Evolutionary conservation across 92 coral and sea anemone species (phyloP).

Genomic region (Palythoa heliodiscus): DNA sequence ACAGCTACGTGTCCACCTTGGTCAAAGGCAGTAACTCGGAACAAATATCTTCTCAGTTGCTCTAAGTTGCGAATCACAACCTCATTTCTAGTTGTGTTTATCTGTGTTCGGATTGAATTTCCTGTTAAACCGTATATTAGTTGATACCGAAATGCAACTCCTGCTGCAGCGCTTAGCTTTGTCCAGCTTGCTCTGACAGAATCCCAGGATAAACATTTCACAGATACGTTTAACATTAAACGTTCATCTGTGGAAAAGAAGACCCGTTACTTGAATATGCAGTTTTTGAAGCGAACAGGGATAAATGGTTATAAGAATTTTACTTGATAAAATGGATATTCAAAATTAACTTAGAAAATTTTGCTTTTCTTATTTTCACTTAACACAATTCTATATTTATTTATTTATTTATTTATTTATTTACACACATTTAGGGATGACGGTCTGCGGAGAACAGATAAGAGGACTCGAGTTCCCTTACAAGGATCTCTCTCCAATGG

Average conservation of each 20-base stretch:
- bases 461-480: too few relatives aligned
- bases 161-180: neutral
- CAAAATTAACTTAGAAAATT: too few relatives aligned
- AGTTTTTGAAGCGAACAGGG: neutral
- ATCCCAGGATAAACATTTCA: conserved; percentile 13
- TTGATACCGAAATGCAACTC: conserved; percentile 6
- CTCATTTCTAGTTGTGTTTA: conserved; percentile 38
- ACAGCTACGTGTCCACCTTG: neutral
- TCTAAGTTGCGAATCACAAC: conserved; percentile 32
- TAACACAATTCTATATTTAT: too few relatives aligned
- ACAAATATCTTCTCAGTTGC: conserved; percentile 58
- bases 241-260: neutral
- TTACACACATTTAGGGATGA: too few relatives aligned
- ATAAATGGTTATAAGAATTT: neutral
- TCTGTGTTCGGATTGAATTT: neutral
- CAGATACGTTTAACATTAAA: neutral
- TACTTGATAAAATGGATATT: too few relatives aligned
- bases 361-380: too few relatives aligned
- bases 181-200: conserved; percentile 31
- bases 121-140: conserved; percentile 9
- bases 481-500: too few relatives aligned
- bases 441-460: too few relatives aligned
- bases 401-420: too few relatives aligned
- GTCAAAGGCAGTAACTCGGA: conserved; percentile 48
- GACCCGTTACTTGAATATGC: neutral